phyloP scores from a whole-genome alignment of 2,113 vertebrate genomes.

The Hypanus sabinus region DNA sequence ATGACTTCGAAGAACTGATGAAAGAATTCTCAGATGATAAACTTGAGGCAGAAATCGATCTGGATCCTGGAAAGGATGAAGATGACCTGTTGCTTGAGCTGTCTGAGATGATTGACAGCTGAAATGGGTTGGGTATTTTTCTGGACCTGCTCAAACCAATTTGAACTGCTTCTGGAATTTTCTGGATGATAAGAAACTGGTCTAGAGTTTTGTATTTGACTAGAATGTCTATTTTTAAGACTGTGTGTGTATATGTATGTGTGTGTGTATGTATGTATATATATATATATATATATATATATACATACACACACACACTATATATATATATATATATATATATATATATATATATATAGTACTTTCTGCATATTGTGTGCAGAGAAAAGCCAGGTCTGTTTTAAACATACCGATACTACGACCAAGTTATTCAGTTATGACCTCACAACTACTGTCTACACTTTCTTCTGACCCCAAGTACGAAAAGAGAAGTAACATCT shows the following conservation, averaged over 20 bases:
- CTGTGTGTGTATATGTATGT: no score
- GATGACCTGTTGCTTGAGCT: conserved; percentile 89
- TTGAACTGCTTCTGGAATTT: background rate
- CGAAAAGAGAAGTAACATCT: background rate
- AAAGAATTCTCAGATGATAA: conserved; percentile 85
- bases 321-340: no score
- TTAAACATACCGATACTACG: background rate
- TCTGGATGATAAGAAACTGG: background rate
- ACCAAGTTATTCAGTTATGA: background rate
- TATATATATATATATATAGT: no score
- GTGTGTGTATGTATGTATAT: no score
- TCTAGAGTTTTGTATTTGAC: background rate
- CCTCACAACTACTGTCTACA: background rate
- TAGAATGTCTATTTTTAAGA: conserved; percentile 1
- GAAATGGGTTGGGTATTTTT: conserved; percentile 41
- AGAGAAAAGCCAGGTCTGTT: background rate
- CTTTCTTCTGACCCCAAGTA: background rate
- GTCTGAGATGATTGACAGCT: conserved; percentile 90
- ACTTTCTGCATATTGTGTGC: background rate
- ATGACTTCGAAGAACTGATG: conserved; percentile 86
- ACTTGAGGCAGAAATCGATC: conserved; percentile 71
- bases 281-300: no score
- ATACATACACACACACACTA: no score
- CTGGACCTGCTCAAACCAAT: background rate
- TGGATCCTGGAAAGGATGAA: conserved; percentile 79